Percentiles rank a stretch among this genome's conserved stretches.
phyloP scores from a whole-genome alignment of 2,113 vertebrate species.

The Raja brachyura region DNA sequence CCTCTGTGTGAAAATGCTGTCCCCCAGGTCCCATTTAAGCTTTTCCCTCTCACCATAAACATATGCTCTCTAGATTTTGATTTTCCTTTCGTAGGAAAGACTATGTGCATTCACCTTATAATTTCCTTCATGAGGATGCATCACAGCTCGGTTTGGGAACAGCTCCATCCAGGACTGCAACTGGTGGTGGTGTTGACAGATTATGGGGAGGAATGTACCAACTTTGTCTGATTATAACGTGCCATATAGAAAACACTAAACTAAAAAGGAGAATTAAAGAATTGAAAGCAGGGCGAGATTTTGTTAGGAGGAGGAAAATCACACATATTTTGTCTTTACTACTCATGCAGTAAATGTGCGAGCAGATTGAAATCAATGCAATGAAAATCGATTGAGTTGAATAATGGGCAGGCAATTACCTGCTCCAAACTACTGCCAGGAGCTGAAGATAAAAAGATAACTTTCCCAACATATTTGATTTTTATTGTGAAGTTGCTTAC shows the following conservation, averaged over 20 bases:
- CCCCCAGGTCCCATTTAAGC: too few species aligned
- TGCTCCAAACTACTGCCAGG: neutral
- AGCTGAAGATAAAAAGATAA: neutral
- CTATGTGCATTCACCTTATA: too few species aligned
- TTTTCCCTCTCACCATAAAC: too few species aligned
- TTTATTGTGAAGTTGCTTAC: neutral
- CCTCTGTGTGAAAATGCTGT: too few species aligned
- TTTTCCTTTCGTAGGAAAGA: too few species aligned
- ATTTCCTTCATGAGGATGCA: too few species aligned
- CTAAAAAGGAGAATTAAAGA: neutral
- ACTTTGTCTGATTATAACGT: neutral
- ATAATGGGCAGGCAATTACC: neutral
- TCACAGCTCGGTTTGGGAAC: too few species aligned
- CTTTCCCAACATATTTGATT: neutral
- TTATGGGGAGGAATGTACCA: neutral
- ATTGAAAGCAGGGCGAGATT: neutral
- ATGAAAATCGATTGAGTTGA: neutral
- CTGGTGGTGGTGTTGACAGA: neutral
- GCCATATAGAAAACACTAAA: neutral
- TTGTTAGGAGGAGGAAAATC: neutral
- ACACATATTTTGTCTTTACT: neutral
- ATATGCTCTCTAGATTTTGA: too few species aligned
- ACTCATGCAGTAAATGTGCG: neutral
- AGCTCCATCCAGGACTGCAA: too few species aligned
- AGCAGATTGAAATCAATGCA: neutral